Conservation (phyloP, 2,888 invertebrate genomes). For the Limulus polyphemus region DNA sequence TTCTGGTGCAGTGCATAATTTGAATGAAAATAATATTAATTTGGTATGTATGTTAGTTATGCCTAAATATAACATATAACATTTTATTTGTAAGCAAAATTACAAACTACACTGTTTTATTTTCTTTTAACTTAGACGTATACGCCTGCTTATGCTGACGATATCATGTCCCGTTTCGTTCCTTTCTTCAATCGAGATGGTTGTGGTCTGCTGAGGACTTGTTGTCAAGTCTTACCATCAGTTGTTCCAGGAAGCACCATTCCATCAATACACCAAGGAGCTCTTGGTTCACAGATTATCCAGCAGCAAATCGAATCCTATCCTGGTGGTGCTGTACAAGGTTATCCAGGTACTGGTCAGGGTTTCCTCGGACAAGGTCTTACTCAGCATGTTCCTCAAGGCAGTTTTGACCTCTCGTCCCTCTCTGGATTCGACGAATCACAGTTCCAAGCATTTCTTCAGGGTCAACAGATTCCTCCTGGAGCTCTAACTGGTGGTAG, state of each 20-base stretch:
- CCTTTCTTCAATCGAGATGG: conserved; percentile 21
- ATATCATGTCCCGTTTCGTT: conserved; percentile 26
- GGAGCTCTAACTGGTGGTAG: not conserved
- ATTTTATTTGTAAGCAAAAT: no score
- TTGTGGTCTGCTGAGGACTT: conserved; percentile 26
- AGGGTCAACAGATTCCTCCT: no score
- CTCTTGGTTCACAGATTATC: not conserved
- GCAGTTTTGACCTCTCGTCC: not conserved
- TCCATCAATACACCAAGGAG: not conserved
- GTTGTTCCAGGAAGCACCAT: not conserved
- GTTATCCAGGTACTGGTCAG: not conserved
- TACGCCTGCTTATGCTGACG: conserved; percentile 23
- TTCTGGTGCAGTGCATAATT: no score
- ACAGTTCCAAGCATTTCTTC: no score
- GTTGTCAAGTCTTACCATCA: conserved; percentile 21
- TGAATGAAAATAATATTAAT: no score
- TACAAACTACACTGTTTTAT: not conserved
- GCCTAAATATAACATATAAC: no score
- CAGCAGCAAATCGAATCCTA: not conserved
- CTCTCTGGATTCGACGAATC: no score
- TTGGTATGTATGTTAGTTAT: no score
- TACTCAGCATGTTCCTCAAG: not conserved
- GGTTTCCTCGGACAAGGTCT: not conserved
- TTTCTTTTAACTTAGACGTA: conserved; percentile 8
- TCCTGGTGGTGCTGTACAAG: not conserved